These are phyloP conservation scores for Sycobia sp. DNA, from an alignment of 1,140 invertebrate genomes.

Conservation along the genomic window DNA sequence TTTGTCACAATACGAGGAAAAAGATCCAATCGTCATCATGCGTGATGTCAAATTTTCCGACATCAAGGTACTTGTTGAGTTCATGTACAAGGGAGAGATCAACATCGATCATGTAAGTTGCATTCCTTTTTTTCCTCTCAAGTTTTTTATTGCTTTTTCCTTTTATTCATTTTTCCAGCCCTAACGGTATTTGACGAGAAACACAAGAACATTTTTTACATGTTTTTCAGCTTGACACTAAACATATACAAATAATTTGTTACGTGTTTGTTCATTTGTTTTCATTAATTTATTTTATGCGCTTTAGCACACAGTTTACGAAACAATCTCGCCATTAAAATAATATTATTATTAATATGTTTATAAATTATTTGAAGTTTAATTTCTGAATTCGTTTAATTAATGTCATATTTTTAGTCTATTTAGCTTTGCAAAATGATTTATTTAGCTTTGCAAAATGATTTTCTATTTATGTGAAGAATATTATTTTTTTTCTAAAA, in stretches of 20 bases:
- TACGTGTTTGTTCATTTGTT: too few species aligned
- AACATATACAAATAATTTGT: not conserved
- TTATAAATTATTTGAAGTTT: too few species aligned
- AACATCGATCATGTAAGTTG: constrained; percentile 88
- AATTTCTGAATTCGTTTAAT: too few species aligned
- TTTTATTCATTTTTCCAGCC: not conserved
- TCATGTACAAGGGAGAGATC: constrained; percentile 96
- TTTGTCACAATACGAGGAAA: constrained; percentile 86
- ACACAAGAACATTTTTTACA: not conserved
- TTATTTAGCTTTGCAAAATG: too few species aligned
- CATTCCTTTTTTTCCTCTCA: not conserved
- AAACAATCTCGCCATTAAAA: too few species aligned
- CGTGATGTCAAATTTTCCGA: constrained; percentile 84
- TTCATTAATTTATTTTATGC: too few species aligned
- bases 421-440: too few species aligned
- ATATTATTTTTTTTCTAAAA: too few species aligned
- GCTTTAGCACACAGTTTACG: too few species aligned
- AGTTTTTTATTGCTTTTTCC: not conserved
- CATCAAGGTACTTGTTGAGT: constrained; percentile 86
- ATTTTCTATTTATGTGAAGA: too few species aligned
- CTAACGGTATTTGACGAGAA: not conserved
- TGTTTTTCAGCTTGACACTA: not conserved
- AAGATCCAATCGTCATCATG: constrained; percentile 83
- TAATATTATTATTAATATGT: too few species aligned
- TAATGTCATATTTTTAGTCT: too few species aligned